A percentile compares a stretch with the other conserved stretches of the same genome.
These are phyloP conservation scores for Athene noctua DNA, from an alignment of 2,113 vertebrate species.

Conservation along the genomic window DNA sequence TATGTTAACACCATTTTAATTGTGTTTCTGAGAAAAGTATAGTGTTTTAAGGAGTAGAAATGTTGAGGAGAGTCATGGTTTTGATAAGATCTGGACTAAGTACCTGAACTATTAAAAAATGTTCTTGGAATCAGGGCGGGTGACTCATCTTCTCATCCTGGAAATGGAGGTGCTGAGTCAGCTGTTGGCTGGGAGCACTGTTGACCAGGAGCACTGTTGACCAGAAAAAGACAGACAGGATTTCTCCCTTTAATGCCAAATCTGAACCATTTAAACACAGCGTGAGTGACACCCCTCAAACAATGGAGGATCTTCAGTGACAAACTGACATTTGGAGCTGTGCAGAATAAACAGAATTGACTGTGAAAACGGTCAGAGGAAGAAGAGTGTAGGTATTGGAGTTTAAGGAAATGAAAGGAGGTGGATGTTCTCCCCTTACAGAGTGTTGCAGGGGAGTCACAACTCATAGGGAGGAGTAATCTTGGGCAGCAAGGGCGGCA, in stretches of 20 bases:
- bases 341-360: not conserved
- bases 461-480: not conserved
- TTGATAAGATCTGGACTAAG: not conserved
- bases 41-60: not conserved
- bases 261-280: not conserved
- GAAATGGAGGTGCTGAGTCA: conserved; percentile 17
- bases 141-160: not conserved
- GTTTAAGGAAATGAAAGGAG: not conserved
- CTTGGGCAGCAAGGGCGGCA: not conserved
- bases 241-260: not conserved
- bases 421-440: not conserved
- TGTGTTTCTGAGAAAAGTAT: not conserved
- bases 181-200: not conserved
- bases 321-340: not conserved
- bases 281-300: not conserved
- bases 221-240: not conserved
- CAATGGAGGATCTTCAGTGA: not conserved
- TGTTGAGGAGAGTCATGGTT: not conserved
- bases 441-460: not conserved
- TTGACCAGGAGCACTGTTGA: not conserved
- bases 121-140: not conserved
- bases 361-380: not conserved
- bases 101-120: not conserved
- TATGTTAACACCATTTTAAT: not conserved
- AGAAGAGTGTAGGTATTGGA: not conserved